Evolutionary conservation across 2,113 vertebrate genomes (phyloP).

Genomic region (Lota lota): DNA sequence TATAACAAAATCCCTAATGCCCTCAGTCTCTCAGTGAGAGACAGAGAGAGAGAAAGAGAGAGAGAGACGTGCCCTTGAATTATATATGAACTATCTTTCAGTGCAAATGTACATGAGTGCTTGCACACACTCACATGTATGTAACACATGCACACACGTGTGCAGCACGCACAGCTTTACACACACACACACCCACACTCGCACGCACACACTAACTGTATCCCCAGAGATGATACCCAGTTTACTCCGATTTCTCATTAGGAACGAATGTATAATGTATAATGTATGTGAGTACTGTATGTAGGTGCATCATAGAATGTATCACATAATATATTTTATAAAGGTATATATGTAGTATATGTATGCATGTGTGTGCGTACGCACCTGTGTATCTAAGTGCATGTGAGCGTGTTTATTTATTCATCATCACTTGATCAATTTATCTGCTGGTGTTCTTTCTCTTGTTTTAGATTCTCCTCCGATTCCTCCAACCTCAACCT

Average conservation of each 20-base stretch:
- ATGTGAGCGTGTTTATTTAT: neutral
- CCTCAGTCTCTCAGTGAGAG: neutral
- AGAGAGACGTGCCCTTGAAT: neutral
- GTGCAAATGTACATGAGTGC: neutral
- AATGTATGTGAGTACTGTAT: too few relatives aligned
- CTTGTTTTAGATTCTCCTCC: neutral
- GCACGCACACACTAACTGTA: neutral
- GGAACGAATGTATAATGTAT: neutral
- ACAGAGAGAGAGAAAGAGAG: neutral
- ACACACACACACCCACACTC: neutral
- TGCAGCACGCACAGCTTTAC: neutral
- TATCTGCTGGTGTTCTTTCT: neutral
- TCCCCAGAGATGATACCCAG: neutral
- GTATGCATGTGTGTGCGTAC: too few relatives aligned
- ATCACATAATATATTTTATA: too few relatives aligned
- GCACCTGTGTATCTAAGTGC: neutral
- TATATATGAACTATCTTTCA: neutral
- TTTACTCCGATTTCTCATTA: neutral
- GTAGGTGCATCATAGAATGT: too few relatives aligned
- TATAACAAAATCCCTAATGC: neutral
- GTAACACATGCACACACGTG: neutral
- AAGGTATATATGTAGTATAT: too few relatives aligned
- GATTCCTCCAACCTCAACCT: neutral
- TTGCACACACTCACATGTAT: neutral
- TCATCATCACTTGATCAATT: neutral